Percentiles rank a stretch among this genome's conserved stretches.
Evolutionary conservation across 2,113 vertebrate genomes (phyloP).

Genomic region (Catharus minimus): DNA sequence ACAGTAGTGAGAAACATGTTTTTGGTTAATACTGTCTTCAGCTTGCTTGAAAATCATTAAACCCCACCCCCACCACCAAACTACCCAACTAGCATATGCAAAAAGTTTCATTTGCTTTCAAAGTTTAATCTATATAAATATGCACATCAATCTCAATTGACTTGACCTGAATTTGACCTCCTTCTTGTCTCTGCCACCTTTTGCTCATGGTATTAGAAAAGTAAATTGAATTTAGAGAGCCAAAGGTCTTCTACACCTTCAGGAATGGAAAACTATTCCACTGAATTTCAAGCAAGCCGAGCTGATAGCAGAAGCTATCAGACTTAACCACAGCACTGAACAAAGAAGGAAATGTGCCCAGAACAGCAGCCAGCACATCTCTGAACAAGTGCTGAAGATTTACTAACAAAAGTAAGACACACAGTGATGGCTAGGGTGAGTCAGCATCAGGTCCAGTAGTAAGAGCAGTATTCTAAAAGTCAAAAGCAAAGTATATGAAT

Average conservation of each 20-base stretch:
- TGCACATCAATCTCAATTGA: neutral
- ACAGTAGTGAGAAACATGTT: neutral
- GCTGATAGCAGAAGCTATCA: neutral
- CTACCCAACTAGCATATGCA: neutral
- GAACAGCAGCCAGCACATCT: neutral
- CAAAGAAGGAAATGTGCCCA: neutral
- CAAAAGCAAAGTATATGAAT: neutral
- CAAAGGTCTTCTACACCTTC: neutral
- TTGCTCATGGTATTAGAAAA: neutral
- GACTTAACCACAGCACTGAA: neutral
- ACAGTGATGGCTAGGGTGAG: neutral
- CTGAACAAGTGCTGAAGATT: neutral
- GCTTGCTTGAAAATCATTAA: neutral
- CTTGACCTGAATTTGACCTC: slow-evolving; percentile 8
- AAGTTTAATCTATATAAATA: neutral
- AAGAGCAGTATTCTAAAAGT: neutral
- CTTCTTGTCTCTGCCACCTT: neutral
- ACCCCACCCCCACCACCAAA: neutral
- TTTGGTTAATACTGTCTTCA: neutral
- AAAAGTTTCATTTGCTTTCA: neutral
- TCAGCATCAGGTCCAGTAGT: neutral
- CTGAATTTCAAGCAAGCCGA: neutral
- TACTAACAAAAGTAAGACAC: neutral
- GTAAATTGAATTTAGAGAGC: neutral
- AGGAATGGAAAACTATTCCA: neutral